A percentile compares a stretch with the other conserved stretches of the same genome.
These are phyloP conservation scores for Aporophyla nigra DNA, from an alignment of 2,888 invertebrate species.

Conservation along the genomic window DNA sequence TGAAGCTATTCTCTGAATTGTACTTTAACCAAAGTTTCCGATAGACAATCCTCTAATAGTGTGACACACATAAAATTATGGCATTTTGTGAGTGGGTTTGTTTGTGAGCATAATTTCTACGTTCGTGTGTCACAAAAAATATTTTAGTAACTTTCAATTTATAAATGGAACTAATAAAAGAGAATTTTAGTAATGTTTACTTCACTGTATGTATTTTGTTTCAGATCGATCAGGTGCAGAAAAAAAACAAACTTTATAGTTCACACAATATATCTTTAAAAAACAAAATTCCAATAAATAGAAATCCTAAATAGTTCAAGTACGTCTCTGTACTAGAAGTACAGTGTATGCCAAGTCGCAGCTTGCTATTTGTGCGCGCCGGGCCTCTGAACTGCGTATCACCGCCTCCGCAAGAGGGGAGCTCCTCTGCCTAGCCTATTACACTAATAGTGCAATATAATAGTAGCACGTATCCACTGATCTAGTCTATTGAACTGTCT, in stretches of 20 bases:
- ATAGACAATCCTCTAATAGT: conserved; percentile 14
- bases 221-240: not conserved
- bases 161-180: too few species aligned
- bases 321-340: conserved; percentile 83
- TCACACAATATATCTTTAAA: not conserved
- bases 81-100: not conserved
- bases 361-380: conserved; percentile 87
- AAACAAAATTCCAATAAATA: not conserved
- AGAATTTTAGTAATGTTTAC: not conserved
- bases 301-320: conserved; percentile 49
- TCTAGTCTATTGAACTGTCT: conserved; percentile 50
- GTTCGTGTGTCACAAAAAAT: not conserved
- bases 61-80: conserved; percentile 11
- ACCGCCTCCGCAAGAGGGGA: conserved; percentile 54
- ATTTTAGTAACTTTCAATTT: too few species aligned
- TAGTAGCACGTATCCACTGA: conserved; percentile 44
- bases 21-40: conserved; percentile 38
- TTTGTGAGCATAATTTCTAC: not conserved
- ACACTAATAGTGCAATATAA: conserved; percentile 59
- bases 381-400: conserved; percentile 84
- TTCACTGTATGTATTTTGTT: not conserved
- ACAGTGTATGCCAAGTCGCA: conserved; percentile 88
- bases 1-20: conserved; percentile 46
- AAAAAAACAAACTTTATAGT: not conserved
- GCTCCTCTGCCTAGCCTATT: conserved; percentile 45